phyloP scores from a whole-genome alignment of 2,797 vertebrate species.

The Muraenolepis orangiensis region DNA sequence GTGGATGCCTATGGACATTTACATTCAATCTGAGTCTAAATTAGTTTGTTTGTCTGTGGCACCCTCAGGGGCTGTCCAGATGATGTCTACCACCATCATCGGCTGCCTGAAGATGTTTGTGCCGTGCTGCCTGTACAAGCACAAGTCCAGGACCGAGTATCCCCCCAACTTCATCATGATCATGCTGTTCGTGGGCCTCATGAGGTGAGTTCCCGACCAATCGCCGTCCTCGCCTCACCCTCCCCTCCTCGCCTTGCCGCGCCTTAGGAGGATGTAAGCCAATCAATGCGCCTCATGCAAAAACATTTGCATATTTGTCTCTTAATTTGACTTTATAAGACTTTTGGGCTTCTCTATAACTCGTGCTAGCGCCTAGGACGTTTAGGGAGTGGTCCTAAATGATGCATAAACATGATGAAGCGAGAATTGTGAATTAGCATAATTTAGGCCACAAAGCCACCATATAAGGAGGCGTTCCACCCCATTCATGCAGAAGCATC shows the following conservation, averaged over 20 bases:
- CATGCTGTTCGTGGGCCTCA: slow-evolving; percentile 94
- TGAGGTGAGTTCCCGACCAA: slow-evolving; percentile 76
- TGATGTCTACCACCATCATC: slow-evolving; percentile 91
- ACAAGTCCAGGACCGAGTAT: slow-evolving; percentile 85
- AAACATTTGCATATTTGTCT: background rate
- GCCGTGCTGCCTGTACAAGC: slow-evolving; percentile 90
- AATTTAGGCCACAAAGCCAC: background rate
- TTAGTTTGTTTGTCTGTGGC: background rate
- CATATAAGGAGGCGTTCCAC: too few relatives aligned
- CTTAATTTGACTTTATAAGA: too few relatives aligned
- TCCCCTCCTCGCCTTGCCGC: background rate
- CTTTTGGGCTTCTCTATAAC: background rate
- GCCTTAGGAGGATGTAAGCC: background rate
- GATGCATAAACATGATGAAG: background rate
- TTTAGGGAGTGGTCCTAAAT: background rate
- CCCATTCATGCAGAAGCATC: too few relatives aligned
- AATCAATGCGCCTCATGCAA: background rate
- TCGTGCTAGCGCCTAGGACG: background rate
- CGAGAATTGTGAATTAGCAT: background rate
- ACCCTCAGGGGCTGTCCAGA: slow-evolving; percentile 86
- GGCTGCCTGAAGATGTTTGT: slow-evolving; percentile 89
- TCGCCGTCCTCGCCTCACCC: background rate
- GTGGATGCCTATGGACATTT: background rate
- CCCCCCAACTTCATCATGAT: slow-evolving; percentile 93
- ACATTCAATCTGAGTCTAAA: background rate